A percentile compares a stretch with the other conserved stretches of the same genome.
phyloP scores from a whole-genome alignment of 2,888 invertebrate genomes.

The Hymenopus coronatus region DNA sequence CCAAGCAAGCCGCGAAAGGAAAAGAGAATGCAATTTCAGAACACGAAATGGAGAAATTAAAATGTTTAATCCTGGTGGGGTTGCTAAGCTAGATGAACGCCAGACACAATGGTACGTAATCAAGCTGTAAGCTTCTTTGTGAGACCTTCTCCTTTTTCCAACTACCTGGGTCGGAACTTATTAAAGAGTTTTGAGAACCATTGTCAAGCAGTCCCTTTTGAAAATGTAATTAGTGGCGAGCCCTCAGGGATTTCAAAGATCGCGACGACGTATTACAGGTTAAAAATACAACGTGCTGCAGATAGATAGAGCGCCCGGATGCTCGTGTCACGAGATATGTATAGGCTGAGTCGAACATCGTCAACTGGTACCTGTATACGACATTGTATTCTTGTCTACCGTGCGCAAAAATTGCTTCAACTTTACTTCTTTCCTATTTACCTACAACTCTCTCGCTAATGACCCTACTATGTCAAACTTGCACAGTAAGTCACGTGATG shows the following conservation, averaged over 20 bases:
- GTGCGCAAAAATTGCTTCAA: too few relatives aligned
- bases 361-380: too few relatives aligned
- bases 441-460: too few relatives aligned
- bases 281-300: not conserved
- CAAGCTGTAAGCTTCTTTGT: not conserved
- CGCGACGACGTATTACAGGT: not conserved
- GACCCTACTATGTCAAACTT: too few relatives aligned
- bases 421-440: too few relatives aligned
- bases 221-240: not conserved
- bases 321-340: not conserved
- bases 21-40: not conserved
- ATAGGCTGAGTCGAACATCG: not conserved
- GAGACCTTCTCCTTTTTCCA: not conserved
- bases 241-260: not conserved
- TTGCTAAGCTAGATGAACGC: not conserved
- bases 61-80: not conserved
- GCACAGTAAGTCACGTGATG: too few relatives aligned
- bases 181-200: not conserved
- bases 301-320: not conserved
- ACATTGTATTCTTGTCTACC: too few relatives aligned
- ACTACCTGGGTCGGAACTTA: not conserved
- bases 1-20: not conserved
- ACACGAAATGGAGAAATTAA: not conserved
- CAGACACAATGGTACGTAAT: not conserved
- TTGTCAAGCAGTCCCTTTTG: not conserved